Evolutionary conservation across 2,888 invertebrate genomes (phyloP).

Genomic region (Eutolmus rufibarbis): DNA sequence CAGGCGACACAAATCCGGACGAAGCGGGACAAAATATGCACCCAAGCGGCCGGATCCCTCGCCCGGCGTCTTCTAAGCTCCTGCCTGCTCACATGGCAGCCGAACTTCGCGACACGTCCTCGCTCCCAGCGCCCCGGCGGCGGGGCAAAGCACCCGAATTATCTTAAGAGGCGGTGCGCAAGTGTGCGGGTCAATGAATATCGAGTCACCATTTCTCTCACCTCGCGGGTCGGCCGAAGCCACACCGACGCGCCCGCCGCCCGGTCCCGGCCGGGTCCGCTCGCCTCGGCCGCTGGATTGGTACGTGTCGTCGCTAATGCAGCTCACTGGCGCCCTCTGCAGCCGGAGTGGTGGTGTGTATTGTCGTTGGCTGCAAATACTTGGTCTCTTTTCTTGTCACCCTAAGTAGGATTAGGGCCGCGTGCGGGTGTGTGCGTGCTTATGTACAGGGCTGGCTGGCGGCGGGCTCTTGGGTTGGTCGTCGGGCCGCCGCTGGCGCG

Average conservation of each 20-base stretch:
- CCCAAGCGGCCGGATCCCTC: background rate
- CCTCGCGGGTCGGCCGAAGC: background rate
- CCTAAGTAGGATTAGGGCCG: background rate
- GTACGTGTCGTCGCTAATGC: constrained; percentile 36
- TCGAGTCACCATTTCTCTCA: constrained; percentile 16
- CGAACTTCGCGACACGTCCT: background rate
- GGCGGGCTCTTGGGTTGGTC: constrained; percentile 16
- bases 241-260: background rate
- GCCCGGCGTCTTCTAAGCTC: constrained; percentile 19
- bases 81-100: constrained; percentile 8
- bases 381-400: constrained; percentile 13
- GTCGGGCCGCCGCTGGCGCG: background rate
- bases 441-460: background rate
- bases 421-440: background rate
- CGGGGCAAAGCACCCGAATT: background rate
- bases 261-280: background rate
- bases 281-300: constrained; percentile 21
- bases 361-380: background rate
- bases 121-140: background rate
- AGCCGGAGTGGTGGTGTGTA: constrained; percentile 1
- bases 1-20: background rate
- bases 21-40: constrained; percentile 13
- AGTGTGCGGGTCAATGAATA: constrained; percentile 9
- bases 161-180: background rate
- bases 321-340: constrained; percentile 17